phyloP scores from a whole-genome alignment of 2,888 invertebrate species.

The Branchipolynoe longqiensis region DNA sequence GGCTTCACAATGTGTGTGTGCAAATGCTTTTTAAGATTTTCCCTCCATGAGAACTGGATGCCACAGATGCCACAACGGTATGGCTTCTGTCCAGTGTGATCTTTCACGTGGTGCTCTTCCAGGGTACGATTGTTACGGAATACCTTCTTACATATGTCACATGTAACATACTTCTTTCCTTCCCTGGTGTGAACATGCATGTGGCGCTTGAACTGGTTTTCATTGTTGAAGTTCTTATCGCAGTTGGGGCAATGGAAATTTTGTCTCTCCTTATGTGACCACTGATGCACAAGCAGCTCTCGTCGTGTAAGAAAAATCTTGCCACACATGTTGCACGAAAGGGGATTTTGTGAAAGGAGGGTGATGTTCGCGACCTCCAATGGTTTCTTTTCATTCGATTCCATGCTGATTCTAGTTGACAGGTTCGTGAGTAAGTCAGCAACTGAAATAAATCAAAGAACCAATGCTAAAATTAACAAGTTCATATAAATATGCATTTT shows the following conservation, averaged over 20 bases:
- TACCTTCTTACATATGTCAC: constrained; percentile 56
- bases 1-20: constrained; percentile 54
- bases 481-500: not conserved
- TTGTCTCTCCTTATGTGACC: constrained; percentile 58
- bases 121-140: constrained; percentile 47
- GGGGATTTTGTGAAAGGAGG: constrained; percentile 5
- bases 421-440: not conserved
- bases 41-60: constrained; percentile 55
- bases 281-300: constrained; percentile 54
- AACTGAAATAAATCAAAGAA: not conserved
- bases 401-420: not conserved
- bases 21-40: constrained; percentile 50
- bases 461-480: not conserved
- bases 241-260: constrained; percentile 42
- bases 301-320: constrained; percentile 23
- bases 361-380: constrained; percentile 20
- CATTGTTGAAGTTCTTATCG: constrained; percentile 57
- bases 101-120: constrained; percentile 56
- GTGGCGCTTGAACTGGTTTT: constrained; percentile 48
- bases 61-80: constrained; percentile 52
- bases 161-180: constrained; percentile 38
- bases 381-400: not conserved
- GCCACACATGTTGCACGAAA: constrained; percentile 38
- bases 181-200: constrained; percentile 53
- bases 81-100: constrained; percentile 56